Percentiles rank a stretch among this genome's conserved stretches.
These are phyloP conservation scores for Araneus ventricosus DNA, from an alignment of 1,140 invertebrate genomes.

Conservation along the genomic window DNA sequence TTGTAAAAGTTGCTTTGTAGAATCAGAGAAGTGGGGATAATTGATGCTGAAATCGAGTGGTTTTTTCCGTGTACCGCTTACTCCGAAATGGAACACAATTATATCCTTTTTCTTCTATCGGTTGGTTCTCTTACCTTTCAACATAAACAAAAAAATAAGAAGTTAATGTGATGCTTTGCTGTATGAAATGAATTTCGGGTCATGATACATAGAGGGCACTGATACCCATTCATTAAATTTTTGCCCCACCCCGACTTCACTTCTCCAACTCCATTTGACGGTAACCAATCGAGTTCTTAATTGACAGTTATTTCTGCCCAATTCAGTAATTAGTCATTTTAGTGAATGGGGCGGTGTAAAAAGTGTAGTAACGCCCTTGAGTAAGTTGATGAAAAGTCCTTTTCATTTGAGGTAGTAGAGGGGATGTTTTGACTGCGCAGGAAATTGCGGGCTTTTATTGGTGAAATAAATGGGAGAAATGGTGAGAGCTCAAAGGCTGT, in stretches of 20 bases:
- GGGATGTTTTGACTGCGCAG: no score
- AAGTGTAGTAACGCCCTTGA: background rate
- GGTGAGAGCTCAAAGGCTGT: no score
- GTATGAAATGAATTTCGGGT: slow-evolving; percentile 51
- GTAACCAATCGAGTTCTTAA: slow-evolving; percentile 40
- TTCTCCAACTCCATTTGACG: slow-evolving; percentile 10
- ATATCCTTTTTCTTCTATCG: background rate
- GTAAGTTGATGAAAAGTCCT: background rate
- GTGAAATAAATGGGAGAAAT: no score
- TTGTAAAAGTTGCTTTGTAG: background rate
- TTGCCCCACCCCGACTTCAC: slow-evolving; percentile 15
- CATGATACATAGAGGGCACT: slow-evolving; percentile 61
- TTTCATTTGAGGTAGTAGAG: no score
- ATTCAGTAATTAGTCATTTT: slow-evolving; percentile 47
- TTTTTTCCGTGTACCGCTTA: background rate
- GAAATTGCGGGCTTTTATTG: no score
- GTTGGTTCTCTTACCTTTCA: slow-evolving; percentile 38
- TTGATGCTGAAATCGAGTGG: slow-evolving; percentile 10
- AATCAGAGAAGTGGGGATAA: background rate
- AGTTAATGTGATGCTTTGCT: slow-evolving; percentile 36
- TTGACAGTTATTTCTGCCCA: slow-evolving; percentile 44
- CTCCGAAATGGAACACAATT: slow-evolving; percentile 3
- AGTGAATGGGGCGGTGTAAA: slow-evolving; percentile 40
- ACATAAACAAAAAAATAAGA: slow-evolving; percentile 12
- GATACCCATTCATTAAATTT: slow-evolving; percentile 56